phyloP scores from a whole-genome alignment of 92 coral and sea anemone genomes.

The Muricea muricata region DNA sequence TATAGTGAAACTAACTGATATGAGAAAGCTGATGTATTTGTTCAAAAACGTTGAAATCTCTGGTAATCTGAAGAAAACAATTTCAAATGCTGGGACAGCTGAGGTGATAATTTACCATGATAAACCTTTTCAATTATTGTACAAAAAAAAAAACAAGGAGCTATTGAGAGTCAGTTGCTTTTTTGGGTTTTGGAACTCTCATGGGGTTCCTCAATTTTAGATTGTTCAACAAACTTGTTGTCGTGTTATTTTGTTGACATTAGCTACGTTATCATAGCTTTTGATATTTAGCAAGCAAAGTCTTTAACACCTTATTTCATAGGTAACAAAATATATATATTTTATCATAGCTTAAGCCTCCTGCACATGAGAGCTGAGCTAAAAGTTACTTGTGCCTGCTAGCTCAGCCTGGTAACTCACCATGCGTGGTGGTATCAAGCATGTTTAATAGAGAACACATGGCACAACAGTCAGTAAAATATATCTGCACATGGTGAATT shows the following conservation, averaged over 20 bases:
- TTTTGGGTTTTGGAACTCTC: slow-evolving; percentile 9
- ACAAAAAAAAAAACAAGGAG: slow-evolving; percentile 16
- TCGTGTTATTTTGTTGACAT: background rate
- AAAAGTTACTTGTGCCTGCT: background rate
- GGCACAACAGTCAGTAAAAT: too few relatives aligned
- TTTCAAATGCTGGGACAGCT: slow-evolving; percentile 26
- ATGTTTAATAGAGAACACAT: too few relatives aligned
- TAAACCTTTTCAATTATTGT: slow-evolving; percentile 19
- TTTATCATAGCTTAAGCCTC: background rate
- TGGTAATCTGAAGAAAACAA: slow-evolving; percentile 13
- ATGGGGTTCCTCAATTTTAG: slow-evolving; percentile 20
- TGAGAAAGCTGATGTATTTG: slow-evolving; percentile 17
- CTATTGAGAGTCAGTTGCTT: background rate
- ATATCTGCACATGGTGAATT: too few relatives aligned
- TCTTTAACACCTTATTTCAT: background rate
- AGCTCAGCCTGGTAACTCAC: background rate
- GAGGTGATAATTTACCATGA: slow-evolving; percentile 8
- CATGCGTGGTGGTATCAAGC: too few relatives aligned
- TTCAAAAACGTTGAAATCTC: slow-evolving; percentile 12
- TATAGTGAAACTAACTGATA: slow-evolving; percentile 11
- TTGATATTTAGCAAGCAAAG: background rate
- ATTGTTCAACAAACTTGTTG: background rate
- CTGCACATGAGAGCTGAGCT: background rate
- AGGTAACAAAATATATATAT: background rate
- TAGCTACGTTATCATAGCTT: background rate